Percentiles rank a stretch among this genome's conserved stretches.
Evolutionary conservation across 1,140 invertebrate genomes (phyloP).

Genomic region (Caenorhabditis tropicalis): DNA sequence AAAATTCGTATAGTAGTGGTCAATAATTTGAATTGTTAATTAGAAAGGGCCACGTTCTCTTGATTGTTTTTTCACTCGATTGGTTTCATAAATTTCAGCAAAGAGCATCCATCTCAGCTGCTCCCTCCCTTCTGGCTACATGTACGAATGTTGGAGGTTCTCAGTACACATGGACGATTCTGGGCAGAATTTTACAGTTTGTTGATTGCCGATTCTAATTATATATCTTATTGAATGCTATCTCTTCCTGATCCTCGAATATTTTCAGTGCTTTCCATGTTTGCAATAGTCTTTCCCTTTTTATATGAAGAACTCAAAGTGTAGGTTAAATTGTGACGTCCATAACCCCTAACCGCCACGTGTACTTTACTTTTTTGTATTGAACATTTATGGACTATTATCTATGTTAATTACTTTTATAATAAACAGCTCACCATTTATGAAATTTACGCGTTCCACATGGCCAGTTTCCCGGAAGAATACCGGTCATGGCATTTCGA

Average conservation of each 20-base stretch:
- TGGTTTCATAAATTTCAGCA: slow-evolving; percentile 61
- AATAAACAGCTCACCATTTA: background rate
- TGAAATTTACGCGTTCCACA: slow-evolving; percentile 12
- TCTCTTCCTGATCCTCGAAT: background rate
- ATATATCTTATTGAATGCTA: background rate
- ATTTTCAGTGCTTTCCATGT: background rate
- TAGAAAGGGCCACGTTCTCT: too few species aligned
- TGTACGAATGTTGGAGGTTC: slow-evolving; percentile 72
- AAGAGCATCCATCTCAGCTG: slow-evolving; percentile 68
- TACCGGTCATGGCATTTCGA: background rate
- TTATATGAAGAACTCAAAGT: background rate
- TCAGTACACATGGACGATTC: slow-evolving; percentile 71
- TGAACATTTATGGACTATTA: background rate
- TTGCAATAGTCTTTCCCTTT: slow-evolving; percentile 20
- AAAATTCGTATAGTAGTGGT: background rate
- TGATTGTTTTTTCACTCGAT: too few species aligned
- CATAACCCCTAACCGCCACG: background rate
- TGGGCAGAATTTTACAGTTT: slow-evolving; percentile 70
- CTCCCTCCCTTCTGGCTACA: slow-evolving; percentile 66
- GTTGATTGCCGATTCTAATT: slow-evolving; percentile 69
- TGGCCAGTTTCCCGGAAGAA: slow-evolving; percentile 10
- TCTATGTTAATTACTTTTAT: background rate
- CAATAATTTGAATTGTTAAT: background rate
- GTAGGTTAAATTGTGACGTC: background rate
- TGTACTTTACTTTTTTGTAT: background rate